Percentiles rank a stretch among this genome's conserved stretches.
phyloP scores from a whole-genome alignment of 2,888 invertebrate genomes.

The Pseudoips prasinana region DNA sequence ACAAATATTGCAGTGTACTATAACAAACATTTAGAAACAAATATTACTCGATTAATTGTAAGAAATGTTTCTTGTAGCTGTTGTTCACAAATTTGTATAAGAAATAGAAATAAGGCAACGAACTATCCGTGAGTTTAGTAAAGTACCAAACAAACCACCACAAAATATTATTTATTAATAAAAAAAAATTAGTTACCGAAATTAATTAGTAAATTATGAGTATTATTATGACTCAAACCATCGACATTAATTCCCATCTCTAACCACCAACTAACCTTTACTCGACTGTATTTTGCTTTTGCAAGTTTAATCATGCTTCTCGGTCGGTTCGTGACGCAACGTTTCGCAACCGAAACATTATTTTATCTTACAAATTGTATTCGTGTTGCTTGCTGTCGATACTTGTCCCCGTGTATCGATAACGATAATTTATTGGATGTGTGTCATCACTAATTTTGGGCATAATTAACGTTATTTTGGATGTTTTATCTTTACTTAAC shows the following conservation, averaged over 20 bases:
- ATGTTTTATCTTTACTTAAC: neutral
- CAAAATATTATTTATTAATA: too few relatives aligned
- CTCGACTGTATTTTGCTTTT: constrained; percentile 77
- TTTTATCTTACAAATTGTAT: constrained; percentile 81
- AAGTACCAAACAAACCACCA: too few relatives aligned
- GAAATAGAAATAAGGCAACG: too few relatives aligned
- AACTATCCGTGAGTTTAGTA: too few relatives aligned
- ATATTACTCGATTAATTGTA: too few relatives aligned
- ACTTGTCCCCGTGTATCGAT: constrained; percentile 41
- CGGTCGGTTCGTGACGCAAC: constrained; percentile 74
- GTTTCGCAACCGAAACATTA: constrained; percentile 79
- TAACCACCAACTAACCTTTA: constrained; percentile 72
- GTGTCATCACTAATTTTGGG: constrained; percentile 47
- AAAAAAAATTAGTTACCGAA: too few relatives aligned
- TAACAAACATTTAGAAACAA: too few relatives aligned
- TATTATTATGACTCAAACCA: constrained; percentile 2
- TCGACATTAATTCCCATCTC: constrained; percentile 40
- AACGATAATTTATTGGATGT: constrained; percentile 35
- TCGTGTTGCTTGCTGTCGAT: constrained; percentile 62
- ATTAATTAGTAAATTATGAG: too few relatives aligned
- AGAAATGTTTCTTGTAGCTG: too few relatives aligned
- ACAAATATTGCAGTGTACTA: too few relatives aligned
- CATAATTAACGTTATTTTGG: constrained; percentile 26
- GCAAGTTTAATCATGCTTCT: constrained; percentile 80
- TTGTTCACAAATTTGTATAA: too few relatives aligned